Conservation (phyloP, 2,113 vertebrate species). For the Nymphicus hollandicus region DNA sequence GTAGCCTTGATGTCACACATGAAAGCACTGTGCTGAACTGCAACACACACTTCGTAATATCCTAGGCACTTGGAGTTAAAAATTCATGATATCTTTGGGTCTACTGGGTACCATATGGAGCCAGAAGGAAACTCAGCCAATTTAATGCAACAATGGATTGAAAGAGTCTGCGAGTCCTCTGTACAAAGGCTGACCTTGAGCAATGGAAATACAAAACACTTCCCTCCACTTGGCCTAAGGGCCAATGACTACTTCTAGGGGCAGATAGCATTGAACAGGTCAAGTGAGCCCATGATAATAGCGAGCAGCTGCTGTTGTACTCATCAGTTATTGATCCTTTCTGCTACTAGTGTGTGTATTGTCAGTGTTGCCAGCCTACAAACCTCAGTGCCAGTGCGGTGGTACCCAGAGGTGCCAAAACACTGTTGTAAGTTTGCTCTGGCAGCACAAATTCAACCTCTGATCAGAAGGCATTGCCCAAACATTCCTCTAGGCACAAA, state of each 20-base stretch:
- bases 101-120: not conserved
- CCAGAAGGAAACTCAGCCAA: not conserved
- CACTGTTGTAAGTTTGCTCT: not conserved
- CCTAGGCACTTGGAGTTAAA: not conserved
- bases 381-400: rapidly evolving
- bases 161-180: not conserved
- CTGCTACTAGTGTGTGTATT: not conserved
- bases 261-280: not conserved
- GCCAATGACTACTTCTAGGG: not conserved
- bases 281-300: not conserved
- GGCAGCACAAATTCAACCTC: not conserved
- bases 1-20: not conserved
- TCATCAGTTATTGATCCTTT: not conserved
- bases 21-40: not conserved
- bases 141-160: not conserved
- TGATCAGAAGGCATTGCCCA: not conserved
- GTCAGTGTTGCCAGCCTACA: not conserved
- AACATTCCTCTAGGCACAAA: not conserved
- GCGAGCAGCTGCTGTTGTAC: not conserved
- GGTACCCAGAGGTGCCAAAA: not conserved
- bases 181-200: not conserved
- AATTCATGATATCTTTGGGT: not conserved
- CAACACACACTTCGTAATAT: not conserved
- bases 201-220: not conserved
- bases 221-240: not conserved